Evolutionary conservation across 2,888 invertebrate species (phyloP), one percentile per base, ranked within the genome.

Genomic region (Macroteleia sp.): DNA sequence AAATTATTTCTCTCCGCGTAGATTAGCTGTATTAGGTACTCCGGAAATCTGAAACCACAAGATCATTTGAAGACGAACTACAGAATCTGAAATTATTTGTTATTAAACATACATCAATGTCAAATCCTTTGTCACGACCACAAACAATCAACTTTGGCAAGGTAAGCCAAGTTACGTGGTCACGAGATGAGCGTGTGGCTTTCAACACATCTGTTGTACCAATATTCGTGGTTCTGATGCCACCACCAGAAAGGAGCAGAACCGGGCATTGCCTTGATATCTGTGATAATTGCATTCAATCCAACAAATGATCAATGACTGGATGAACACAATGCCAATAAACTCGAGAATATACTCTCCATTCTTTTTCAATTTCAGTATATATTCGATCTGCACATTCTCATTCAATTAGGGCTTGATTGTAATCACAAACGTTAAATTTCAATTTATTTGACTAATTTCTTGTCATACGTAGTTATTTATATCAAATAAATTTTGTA

Each of bases 81-180:
- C 17, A 14, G 20, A 44, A 48, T 59, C 48, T 30, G 64, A 25
- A 64, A 64, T 64, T 44, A 64, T 61, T 42, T 30, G 56, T 69
- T 42, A 36, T 57, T 73, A 54, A 66, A 50, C 57, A 57, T 46
- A 56, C 30, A 67, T 66, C 61, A 62, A 67, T 71, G 79, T 67
- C 79, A 74, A 79, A 75, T 66, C 79, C 75, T 84, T 88, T 88
- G 88, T 87, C 85, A 82, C 83, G 87, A 83, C 84, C 87, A 81
- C 87, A 82, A 85, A 83, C 81, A 81, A 80, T 78, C 82, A 83
- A 82, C 80, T 81, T 78, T 56, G 66, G 66, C 77, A 75, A 75
- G 71, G 67, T 74, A 73, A 67, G 70, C 66, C 74, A 73, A 79
- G 71, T 79, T 70, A 73, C 73, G 75, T 54, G 80, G 75, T 77